A percentile compares a stretch with the other conserved stretches of the same genome.
Evolutionary conservation across 2,888 invertebrate species (phyloP).

Genomic region (Coleophora deauratella): DNA sequence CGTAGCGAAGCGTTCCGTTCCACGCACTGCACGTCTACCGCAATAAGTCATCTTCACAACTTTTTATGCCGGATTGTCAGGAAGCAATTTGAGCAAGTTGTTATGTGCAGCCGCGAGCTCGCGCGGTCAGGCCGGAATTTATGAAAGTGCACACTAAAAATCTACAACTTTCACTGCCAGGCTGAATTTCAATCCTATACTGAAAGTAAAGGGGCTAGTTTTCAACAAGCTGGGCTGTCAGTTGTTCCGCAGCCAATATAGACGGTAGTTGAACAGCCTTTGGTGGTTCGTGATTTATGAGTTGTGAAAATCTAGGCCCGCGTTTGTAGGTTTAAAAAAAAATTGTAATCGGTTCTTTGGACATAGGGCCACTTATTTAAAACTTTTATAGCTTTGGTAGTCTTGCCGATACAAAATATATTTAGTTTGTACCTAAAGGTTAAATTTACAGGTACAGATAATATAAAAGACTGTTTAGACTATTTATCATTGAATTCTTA

Average conservation of each 20-base stretch:
- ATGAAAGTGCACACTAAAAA: constrained; percentile 40
- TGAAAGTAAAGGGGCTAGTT: constrained; percentile 17
- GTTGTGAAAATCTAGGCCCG: constrained; percentile 30
- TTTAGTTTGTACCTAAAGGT: no score
- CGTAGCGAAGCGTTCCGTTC: no score
- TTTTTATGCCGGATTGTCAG: constrained; percentile 34
- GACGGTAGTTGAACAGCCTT: constrained; percentile 34
- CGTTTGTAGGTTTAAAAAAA: no score
- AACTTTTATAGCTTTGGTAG: no score
- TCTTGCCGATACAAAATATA: no score
- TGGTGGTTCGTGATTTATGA: constrained; percentile 39
- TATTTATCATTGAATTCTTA: no score
- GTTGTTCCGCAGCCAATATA: constrained; percentile 33
- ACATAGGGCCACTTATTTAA: no score
- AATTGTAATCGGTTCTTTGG: no score
- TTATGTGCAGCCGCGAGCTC: constrained; percentile 35
- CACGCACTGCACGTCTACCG: background rate
- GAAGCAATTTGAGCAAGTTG: constrained; percentile 40
- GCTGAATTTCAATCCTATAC: constrained; percentile 16
- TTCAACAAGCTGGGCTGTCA: constrained; percentile 12
- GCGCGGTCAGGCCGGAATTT: constrained; percentile 33
- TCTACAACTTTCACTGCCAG: constrained; percentile 14
- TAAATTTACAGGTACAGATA: no score
- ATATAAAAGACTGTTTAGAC: no score
- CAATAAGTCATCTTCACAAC: constrained; percentile 35